Evolutionary conservation across 2,888 invertebrate genomes (phyloP).

Genomic region (Siphonodentalium dalli): DNA sequence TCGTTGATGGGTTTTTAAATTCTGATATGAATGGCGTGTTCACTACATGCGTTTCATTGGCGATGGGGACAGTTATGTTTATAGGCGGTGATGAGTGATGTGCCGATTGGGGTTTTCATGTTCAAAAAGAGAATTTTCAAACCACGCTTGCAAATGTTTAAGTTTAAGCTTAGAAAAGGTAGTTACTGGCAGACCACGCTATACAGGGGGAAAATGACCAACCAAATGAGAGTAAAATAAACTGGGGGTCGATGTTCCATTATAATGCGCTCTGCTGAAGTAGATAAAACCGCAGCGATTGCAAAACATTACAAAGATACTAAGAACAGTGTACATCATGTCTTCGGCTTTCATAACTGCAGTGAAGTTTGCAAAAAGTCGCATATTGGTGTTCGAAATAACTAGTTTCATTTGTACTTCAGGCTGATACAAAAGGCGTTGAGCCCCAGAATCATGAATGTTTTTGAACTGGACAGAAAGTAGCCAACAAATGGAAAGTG

Average conservation of each 20-base stretch:
- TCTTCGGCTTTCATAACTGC: constrained; percentile 26
- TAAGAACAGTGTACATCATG: constrained; percentile 21
- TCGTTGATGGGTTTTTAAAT: too few species aligned
- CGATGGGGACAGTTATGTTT: constrained; percentile 28
- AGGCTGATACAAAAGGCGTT: constrained; percentile 2
- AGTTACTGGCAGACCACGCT: constrained; percentile 4
- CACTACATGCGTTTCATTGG: constrained; percentile 19
- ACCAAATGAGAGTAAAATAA: constrained; percentile 9
- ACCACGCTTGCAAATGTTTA: constrained; percentile 18
- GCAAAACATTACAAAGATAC: constrained; percentile 20
- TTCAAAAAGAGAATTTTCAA: constrained; percentile 16
- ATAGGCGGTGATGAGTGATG: constrained; percentile 6
- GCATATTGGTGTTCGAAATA: constrained; percentile 18
- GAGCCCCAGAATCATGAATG: constrained; percentile 16
- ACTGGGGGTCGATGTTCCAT: constrained; percentile 27
- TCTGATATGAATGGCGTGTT: too few species aligned
- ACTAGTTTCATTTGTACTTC: constrained; percentile 13
- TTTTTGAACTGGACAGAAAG: constrained; percentile 25
- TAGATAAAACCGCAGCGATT: too few species aligned
- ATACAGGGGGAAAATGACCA: constrained; percentile 9
- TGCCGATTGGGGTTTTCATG: constrained; percentile 15
- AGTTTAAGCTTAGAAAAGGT: constrained; percentile 12
- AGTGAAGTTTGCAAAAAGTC: constrained; percentile 19
- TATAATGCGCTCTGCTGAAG: constrained; percentile 12
- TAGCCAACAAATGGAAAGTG: constrained; percentile 26